Base-by-base conservation (phyloP, 2,113 vertebrate genomes). In the Sorex araneus region DNA sequence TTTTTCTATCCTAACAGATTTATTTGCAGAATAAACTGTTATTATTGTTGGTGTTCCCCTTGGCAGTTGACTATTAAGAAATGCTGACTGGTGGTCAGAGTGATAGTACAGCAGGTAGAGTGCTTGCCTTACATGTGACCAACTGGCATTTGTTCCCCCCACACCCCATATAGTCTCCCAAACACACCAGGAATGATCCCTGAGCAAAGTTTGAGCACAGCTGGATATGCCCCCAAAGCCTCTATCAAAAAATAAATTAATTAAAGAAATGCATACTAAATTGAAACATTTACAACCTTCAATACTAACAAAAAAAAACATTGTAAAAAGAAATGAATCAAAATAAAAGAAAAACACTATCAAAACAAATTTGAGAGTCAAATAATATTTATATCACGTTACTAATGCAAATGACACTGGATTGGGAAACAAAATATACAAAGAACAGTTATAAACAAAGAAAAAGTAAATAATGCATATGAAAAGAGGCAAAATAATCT, bases 381-480 rank as follows among this genome's bases (percentile, higher is more conserved):
- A 88, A 47, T 54, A 2, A 82, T 45, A 84, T 82, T 12, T 47
- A 90, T 87, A 75, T 84, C 66, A 54, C 73, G 78, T 85, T 71
- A 45, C 47, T 79, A 87, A 64, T 36, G 63, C 28, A 70, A 21
- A 64, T 78, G 18, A 63, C 43, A 78, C 71, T 45, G 9, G 12
- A 45, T 71, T 74, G 74, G 21, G 8, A 69, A 60, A 80, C 5
- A 87, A 67, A 86, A 80, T 81, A 8, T 43, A 13, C 70, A 82
- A 91, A 78, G 23, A 91, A 85, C 21, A 74, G 66, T 88, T 89
- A 36, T n/a, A 95, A 85, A 91, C 30, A n/a, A 87, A 92, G 93
- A 80, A 28, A 45, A 75, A 81, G 2, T 11, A 92, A 94, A 60
- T 76, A 54, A 2, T 27, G 21, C n/a, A 54, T 16, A 54, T 13